Base-by-base conservation (phyloP, 2,888 invertebrate species). In the Orthosia incerta region DNA sequence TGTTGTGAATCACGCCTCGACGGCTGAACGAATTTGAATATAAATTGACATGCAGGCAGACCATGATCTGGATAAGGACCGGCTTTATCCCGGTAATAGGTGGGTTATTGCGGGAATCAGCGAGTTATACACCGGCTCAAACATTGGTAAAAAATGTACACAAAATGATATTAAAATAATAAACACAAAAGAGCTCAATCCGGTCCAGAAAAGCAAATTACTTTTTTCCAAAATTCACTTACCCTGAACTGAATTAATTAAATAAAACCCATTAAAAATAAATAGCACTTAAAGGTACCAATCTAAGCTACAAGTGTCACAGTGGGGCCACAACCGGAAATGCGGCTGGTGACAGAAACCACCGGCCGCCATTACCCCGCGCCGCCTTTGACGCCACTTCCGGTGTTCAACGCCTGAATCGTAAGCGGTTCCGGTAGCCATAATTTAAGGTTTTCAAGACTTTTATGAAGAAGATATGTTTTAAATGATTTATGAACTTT, bases 381-480 rank as follows among this genome's bases (percentile, higher is more conserved):
- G 71, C 66, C 57, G 74, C 71, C 74, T 83, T 79, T 76, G 80
- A 81, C 73, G 76, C 73, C 83, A 86, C 85, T 78, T 90, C 89
- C 89, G 88, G 82, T 83, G 73, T 81, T 82, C 74, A 82, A 75
- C 83, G 87, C 80, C 63, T 79, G 83, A 82, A 82, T 80, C 81
- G 81, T 87, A 86, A 86, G 76, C 79, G 59, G 62, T 88, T 89
- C 90, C 89, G 85, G 71, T 72, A 18, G 71, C 67, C 69, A 77
- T 81, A 71, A 74, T 76, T 80, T 80, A 72, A 80, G 69, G 68
- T 63, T 71, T 71, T 65, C 53, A 61, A 79, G 70, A 76, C 60
- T 85, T 79, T 78, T 77, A 51, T 71, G 66, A 60, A 56, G 23
- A 57, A 56, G 15, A 71, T 56, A 20, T 57, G 48, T 15, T 67